Percentiles rank a stretch among this genome's conserved stretches.
Conservation (phyloP, 2,797 vertebrate species). For the Chelidonichthys spinosus region DNA sequence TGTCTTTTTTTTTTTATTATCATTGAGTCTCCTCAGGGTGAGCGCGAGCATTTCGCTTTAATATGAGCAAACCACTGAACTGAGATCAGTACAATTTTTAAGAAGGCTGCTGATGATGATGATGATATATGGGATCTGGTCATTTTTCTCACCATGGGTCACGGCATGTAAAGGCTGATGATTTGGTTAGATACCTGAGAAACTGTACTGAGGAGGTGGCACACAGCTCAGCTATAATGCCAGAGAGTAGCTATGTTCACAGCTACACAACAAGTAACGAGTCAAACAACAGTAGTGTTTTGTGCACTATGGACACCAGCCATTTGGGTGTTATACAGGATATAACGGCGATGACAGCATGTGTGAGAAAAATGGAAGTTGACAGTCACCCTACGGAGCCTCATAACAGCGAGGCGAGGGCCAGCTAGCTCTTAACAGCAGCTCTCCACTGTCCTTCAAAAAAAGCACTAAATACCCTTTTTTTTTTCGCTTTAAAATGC, state of each 20-base stretch:
- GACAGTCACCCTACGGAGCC: constrained; percentile 42
- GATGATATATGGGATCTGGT: constrained; percentile 34
- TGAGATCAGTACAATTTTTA: constrained; percentile 27
- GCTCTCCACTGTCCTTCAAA: constrained; percentile 49
- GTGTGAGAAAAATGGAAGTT: constrained; percentile 59
- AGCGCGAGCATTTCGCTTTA: background rate
- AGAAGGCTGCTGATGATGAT: constrained; percentile 25
- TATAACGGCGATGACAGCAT: constrained; percentile 48
- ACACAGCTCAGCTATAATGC: constrained; percentile 62
- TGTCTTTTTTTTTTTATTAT: constrained; percentile 23
- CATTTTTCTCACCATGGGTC: constrained; percentile 67
- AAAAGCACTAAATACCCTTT: constrained; percentile 43
- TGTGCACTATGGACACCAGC: constrained; percentile 62
- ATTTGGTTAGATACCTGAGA: constrained; percentile 81
- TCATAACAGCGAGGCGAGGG: constrained; percentile 22
- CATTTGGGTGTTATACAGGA: constrained; percentile 30
- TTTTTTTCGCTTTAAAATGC: constrained; percentile 47
- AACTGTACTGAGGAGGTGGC: constrained; percentile 75
- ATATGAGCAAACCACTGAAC: constrained; percentile 42
- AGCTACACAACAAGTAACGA: constrained; percentile 58
- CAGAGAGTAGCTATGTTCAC: constrained; percentile 64
- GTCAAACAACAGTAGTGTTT: constrained; percentile 66
- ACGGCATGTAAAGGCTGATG: constrained; percentile 73
- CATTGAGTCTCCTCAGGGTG: constrained; percentile 21
- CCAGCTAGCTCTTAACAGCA: constrained; percentile 47